Conservation (phyloP, 2,888 invertebrate genomes). For the Phaonia tiefii region DNA sequence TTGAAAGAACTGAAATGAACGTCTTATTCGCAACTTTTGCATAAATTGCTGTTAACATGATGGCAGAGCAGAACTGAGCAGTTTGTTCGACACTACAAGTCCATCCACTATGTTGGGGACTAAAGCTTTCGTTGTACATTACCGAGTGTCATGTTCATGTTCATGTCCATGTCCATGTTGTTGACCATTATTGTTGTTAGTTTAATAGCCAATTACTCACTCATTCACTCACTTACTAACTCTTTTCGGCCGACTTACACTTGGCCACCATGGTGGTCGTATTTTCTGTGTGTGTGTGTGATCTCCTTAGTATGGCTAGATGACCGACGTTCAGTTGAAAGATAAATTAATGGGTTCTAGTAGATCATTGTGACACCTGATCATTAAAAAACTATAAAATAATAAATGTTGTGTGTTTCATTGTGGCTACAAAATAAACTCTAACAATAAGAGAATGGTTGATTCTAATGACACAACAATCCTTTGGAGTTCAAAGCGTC, state of each 20-base stretch:
- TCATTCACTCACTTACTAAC: constrained; percentile 64
- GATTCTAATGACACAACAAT: not conserved
- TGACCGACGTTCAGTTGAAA: constrained; percentile 43
- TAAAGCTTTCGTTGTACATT: constrained; percentile 9
- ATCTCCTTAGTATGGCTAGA: constrained; percentile 41
- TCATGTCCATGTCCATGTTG: constrained; percentile 30
- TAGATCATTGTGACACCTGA: constrained; percentile 65
- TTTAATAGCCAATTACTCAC: constrained; percentile 67
- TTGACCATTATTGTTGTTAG: constrained; percentile 48
- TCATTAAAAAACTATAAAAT: constrained; percentile 66
- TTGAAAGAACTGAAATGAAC: constrained; percentile 6
- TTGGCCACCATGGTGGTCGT: constrained; percentile 60
- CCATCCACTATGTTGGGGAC: no score
- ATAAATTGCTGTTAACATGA: constrained; percentile 45
- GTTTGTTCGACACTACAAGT: not conserved
- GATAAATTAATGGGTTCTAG: constrained; percentile 62
- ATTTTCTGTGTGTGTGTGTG: constrained; percentile 26
- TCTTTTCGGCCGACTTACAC: constrained; percentile 34
- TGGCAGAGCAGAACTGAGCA: not conserved
- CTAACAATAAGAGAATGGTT: constrained; percentile 11
- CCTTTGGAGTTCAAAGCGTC: constrained; percentile 20
- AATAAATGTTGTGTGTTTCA: constrained; percentile 58
- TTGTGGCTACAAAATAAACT: not conserved
- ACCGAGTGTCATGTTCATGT: constrained; percentile 63
- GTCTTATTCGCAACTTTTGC: constrained; percentile 40